Evolutionary conservation across 2,888 invertebrate species (phyloP).

Genomic region (Falcaria lacertinaria): DNA sequence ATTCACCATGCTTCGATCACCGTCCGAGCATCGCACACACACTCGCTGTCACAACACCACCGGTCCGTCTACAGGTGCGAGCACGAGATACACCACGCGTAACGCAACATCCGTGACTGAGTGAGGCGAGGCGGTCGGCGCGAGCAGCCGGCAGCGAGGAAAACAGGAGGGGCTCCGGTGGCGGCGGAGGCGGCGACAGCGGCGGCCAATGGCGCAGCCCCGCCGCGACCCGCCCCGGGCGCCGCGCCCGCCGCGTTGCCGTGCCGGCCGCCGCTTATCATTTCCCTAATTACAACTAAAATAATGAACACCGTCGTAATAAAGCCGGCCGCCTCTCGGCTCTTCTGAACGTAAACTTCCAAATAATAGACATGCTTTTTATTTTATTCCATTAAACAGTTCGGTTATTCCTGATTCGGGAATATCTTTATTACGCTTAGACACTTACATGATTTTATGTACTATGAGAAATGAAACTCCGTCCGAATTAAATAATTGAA

Average conservation of each 20-base stretch:
- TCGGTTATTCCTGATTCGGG: background rate
- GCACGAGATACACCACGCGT: constrained; percentile 45
- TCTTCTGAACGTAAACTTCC: constrained; percentile 12
- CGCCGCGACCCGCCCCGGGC: constrained; percentile 7
- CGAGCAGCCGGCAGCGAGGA: constrained; percentile 21
- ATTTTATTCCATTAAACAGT: background rate
- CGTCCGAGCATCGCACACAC: constrained; percentile 73
- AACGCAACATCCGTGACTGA: constrained; percentile 60
- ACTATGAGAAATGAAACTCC: too few species aligned
- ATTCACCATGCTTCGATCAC: constrained; percentile 84
- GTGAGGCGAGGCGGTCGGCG: constrained; percentile 19
- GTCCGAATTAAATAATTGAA: too few species aligned
- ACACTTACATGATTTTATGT: too few species aligned
- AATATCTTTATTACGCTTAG: background rate
- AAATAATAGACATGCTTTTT: background rate
- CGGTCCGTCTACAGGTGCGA: constrained; percentile 25
- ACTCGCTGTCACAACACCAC: constrained; percentile 69
- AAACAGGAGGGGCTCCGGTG: constrained; percentile 34
- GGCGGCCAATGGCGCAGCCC: constrained; percentile 43
- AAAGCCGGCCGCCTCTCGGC: constrained; percentile 42
- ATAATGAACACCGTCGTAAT: constrained; percentile 61
- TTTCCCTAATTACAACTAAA: constrained; percentile 73
- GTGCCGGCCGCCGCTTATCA: constrained; percentile 78
- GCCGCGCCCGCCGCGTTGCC: constrained; percentile 56
- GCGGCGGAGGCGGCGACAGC: constrained; percentile 33